Conservation (phyloP, 2,113 vertebrate species). For the Otolemur garnettii region DNA sequence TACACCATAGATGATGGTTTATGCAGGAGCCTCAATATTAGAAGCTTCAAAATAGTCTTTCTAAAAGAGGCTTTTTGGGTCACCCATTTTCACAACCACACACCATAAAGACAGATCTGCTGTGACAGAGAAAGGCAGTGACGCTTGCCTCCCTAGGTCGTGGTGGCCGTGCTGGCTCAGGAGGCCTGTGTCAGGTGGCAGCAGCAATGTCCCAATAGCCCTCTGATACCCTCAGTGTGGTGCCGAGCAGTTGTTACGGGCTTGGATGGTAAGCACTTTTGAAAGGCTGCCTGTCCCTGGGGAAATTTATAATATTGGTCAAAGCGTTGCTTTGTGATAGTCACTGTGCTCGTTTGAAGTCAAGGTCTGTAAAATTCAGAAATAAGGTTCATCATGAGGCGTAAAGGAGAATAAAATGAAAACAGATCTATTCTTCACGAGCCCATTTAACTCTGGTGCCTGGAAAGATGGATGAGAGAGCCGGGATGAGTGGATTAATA, state of each 20-base stretch:
- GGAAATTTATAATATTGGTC: neutral
- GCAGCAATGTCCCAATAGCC: neutral
- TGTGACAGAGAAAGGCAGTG: too few relatives aligned
- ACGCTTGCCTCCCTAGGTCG: neutral
- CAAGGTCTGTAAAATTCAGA: neutral
- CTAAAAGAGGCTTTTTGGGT: neutral
- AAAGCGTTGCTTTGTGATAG: neutral
- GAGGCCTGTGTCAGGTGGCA: neutral
- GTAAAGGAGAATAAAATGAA: neutral
- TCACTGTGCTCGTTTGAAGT: neutral
- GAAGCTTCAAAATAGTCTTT: slow-evolving; percentile 1
- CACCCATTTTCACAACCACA: neutral
- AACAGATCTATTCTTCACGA: neutral
- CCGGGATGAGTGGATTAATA: neutral
- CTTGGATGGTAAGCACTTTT: neutral
- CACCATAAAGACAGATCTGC: neutral
- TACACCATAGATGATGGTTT: neutral
- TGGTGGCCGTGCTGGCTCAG: too few relatives aligned
- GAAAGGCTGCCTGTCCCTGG: neutral
- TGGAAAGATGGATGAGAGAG: too few relatives aligned
- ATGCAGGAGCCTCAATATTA: neutral
- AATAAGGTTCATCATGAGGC: neutral
- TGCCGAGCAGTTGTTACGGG: rapidly evolving
- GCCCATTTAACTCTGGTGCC: neutral
- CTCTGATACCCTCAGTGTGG: neutral